A percentile compares a stretch with the other conserved stretches of the same genome.
Conservation (phyloP, 2,113 vertebrate species). For the Harpagus bidentatus region DNA sequence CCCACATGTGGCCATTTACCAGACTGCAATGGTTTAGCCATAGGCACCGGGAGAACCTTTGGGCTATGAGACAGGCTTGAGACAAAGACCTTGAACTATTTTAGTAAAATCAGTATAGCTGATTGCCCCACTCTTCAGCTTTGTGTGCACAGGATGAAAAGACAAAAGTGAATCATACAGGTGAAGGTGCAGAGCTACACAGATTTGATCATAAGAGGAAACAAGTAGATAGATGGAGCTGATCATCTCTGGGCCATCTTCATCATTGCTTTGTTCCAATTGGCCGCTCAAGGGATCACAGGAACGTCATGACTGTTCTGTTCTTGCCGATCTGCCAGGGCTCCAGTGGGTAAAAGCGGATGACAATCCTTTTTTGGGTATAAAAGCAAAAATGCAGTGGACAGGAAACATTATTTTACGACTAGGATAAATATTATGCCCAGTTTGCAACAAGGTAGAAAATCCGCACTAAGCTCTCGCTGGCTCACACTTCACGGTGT, state of each 20-base stretch:
- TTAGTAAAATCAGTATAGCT: background rate
- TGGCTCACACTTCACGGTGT: background rate
- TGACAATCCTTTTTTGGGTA: slow-evolving; percentile 75
- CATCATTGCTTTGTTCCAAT: background rate
- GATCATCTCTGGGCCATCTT: background rate
- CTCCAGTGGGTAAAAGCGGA: slow-evolving; percentile 82
- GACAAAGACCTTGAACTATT: background rate
- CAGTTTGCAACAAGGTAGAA: background rate
- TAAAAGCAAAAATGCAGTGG: background rate
- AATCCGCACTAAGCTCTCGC: background rate
- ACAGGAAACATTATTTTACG: background rate
- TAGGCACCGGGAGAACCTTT: background rate
- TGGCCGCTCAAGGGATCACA: slow-evolving; percentile 40
- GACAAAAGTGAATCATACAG: background rate
- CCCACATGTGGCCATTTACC: background rate
- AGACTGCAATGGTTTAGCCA: background rate
- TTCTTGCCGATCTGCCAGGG: slow-evolving; percentile 90
- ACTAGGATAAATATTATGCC: background rate
- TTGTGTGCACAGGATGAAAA: background rate
- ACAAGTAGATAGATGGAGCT: background rate
- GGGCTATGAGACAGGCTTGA: background rate
- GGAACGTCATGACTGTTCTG: slow-evolving; percentile 86
- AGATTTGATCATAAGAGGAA: background rate
- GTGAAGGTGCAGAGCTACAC: background rate
- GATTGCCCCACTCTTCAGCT: background rate